A percentile compares a stretch with the other conserved stretches of the same genome.
phyloP scores from a whole-genome alignment of 2,113 vertebrate genomes.

The Apodemus speciosus region DNA sequence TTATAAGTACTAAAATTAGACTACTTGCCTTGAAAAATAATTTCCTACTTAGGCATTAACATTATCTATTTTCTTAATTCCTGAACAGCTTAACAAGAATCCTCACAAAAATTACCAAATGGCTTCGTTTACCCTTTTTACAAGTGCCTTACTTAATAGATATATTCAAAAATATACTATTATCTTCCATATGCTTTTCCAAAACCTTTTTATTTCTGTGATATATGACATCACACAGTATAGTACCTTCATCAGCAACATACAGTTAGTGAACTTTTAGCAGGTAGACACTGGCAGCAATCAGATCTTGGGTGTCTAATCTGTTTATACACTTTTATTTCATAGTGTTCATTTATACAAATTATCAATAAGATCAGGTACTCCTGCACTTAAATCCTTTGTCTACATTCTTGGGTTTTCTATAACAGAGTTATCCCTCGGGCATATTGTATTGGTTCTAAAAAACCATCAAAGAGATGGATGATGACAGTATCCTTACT shows the following conservation, averaged over 20 bases:
- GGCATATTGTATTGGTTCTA: neutral
- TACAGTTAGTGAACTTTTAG: neutral
- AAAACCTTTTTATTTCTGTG: neutral
- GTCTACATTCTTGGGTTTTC: neutral
- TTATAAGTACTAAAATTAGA: slow-evolving; percentile 43
- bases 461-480: neutral
- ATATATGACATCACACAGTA: neutral
- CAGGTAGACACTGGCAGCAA: neutral
- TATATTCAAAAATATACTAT: slow-evolving; percentile 1
- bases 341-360: neutral
- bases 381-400: neutral
- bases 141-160: neutral
- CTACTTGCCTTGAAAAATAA: slow-evolving; percentile 15
- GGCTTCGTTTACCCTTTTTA: slow-evolving; percentile 26
- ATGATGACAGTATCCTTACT: neutral
- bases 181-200: slow-evolving; percentile 3
- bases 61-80: neutral
- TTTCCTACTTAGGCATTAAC: neutral
- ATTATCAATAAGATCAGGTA: neutral
- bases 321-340: neutral
- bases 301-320: neutral
- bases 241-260: neutral
- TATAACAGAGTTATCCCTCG: neutral
- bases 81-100: slow-evolving; percentile 3
- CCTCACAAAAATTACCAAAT: slow-evolving; percentile 14